These are phyloP conservation scores for Drosophila grimshawi DNA, from an alignment of 1,140 invertebrate species.

Conservation along the genomic window DNA sequence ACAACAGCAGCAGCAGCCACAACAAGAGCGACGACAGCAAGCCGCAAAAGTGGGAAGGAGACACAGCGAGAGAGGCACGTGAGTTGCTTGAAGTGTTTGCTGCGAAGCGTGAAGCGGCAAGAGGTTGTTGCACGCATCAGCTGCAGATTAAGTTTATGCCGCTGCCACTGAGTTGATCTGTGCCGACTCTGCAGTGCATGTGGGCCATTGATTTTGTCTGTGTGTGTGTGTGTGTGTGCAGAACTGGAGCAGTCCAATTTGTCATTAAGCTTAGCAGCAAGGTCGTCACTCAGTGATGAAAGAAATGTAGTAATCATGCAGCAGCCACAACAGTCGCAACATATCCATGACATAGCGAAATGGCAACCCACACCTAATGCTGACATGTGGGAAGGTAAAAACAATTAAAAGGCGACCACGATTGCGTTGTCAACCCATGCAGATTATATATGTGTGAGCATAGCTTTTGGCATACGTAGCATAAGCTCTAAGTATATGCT, in stretches of 20 bases:
- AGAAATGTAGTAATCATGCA: constrained; percentile 22
- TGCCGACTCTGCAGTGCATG: constrained; percentile 33
- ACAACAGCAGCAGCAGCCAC: constrained; percentile 14
- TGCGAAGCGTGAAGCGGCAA: constrained; percentile 67
- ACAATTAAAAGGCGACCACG: constrained; percentile 61
- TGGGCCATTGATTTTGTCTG: constrained; percentile 26
- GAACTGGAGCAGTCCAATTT: constrained; percentile 41
- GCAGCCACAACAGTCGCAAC: background rate
- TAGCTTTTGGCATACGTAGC: constrained; percentile 13
- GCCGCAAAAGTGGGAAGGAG: background rate
- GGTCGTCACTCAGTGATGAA: constrained; percentile 23
- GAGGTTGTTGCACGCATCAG: constrained; percentile 73
- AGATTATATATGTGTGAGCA: constrained; percentile 10
- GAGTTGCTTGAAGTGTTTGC: constrained; percentile 42
- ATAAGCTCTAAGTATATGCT: background rate
- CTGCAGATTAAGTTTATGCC: constrained; percentile 36
- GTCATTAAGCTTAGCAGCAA: constrained; percentile 27
- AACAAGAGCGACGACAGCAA: constrained; percentile 2
- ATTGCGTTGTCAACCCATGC: constrained; percentile 55
- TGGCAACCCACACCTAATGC: constrained; percentile 53
- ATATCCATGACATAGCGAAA: constrained; percentile 34
- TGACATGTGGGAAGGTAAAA: constrained; percentile 26
- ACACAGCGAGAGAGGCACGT: constrained; percentile 39
- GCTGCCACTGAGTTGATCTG: constrained; percentile 48
- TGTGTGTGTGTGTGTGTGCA: constrained; percentile 12